Percentiles rank a stretch among this genome's conserved stretches.
Evolutionary conservation across 2,113 vertebrate species (phyloP).

Genomic region (Oryzias melastigma): DNA sequence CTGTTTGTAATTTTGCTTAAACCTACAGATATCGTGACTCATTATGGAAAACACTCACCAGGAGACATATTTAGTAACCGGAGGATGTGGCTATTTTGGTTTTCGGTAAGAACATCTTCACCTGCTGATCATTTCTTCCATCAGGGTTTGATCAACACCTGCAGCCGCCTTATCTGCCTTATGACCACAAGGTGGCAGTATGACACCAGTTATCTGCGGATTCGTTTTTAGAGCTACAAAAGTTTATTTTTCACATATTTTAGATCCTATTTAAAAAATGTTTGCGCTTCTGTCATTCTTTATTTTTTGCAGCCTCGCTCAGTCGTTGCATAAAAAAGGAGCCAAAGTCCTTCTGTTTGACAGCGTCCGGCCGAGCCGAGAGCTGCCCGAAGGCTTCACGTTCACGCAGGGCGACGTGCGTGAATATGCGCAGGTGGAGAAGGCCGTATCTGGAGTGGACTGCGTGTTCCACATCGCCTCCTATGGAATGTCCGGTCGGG

Average conservation of each 20-base stretch:
- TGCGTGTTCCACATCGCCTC: conserved; percentile 93
- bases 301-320: conserved; percentile 81
- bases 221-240: too few species aligned
- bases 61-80: conserved; percentile 82
- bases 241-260: neutral
- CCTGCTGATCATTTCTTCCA: neutral
- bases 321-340: conserved; percentile 77
- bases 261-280: neutral
- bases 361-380: conserved; percentile 66
- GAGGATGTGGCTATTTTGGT: conserved; percentile 92
- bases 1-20: neutral
- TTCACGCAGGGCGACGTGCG: conserved; percentile 85
- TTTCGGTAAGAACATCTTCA: conserved; percentile 81
- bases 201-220: neutral
- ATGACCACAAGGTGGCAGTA: conserved; percentile 29
- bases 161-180: neutral
- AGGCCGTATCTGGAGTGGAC: conserved; percentile 72
- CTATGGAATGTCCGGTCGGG: conserved; percentile 93
- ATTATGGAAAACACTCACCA: conserved; percentile 50
- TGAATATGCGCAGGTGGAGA: conserved; percentile 75
- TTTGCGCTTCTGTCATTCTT: neutral
- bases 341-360: conserved; percentile 86
- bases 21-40: conserved; percentile 21
- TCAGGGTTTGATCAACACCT: neutral
- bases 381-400: conserved; percentile 76